Evolutionary conservation across 1,140 invertebrate genomes (phyloP).

Genomic region (Matsumurasca onukii): DNA sequence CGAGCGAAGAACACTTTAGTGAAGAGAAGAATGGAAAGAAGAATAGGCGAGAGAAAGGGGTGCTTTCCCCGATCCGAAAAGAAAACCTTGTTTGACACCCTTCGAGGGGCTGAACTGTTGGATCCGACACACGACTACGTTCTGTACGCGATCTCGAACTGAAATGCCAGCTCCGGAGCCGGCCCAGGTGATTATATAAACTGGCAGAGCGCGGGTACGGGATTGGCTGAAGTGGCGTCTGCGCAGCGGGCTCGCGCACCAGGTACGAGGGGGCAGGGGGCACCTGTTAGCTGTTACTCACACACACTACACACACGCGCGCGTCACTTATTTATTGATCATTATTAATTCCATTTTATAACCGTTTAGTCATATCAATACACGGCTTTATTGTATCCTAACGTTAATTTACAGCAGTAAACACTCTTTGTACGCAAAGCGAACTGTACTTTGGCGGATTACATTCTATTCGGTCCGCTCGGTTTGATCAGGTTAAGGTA

Average conservation of each 20-base stretch:
- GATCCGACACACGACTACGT: constrained; percentile 15
- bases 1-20: not conserved
- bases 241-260: not conserved
- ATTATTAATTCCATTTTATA: constrained; percentile 20
- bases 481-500: too few relatives aligned
- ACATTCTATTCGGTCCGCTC: too few relatives aligned
- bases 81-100: constrained; percentile 23
- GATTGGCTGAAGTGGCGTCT: constrained; percentile 3
- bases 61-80: constrained; percentile 26
- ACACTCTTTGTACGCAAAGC: not conserved
- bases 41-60: constrained; percentile 7
- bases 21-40: constrained; percentile 16
- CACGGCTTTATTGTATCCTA: not conserved
- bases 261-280: constrained; percentile 8
- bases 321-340: constrained; percentile 8
- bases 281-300: constrained; percentile 14
- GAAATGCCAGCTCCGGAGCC: constrained; percentile 7
- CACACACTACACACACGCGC: not conserved
- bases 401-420: not conserved
- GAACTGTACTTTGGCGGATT: too few relatives aligned
- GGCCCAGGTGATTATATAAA: constrained; percentile 27
- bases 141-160: not conserved
- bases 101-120: constrained; percentile 21
- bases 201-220: not conserved
- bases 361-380: constrained; percentile 6